Evolutionary conservation across 1,140 invertebrate genomes (phyloP).

Genomic region (Meloidogyne chitwoodi): DNA sequence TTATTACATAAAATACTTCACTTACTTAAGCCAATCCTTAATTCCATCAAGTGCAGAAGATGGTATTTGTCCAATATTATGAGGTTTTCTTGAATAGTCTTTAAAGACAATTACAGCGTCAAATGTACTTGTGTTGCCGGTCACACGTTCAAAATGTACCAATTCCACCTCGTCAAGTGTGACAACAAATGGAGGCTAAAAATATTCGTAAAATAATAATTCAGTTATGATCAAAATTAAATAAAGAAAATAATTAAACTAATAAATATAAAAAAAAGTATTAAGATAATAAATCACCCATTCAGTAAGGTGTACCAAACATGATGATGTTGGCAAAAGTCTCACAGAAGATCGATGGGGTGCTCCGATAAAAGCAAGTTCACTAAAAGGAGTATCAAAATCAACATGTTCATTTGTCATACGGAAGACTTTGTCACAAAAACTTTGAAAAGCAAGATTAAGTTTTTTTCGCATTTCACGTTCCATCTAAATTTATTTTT

Average conservation of each 20-base stretch:
- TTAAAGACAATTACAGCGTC: constrained; percentile 99
- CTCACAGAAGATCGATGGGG: constrained; percentile 91
- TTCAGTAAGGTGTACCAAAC: constrained; percentile 92
- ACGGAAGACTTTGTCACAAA: constrained; percentile 92
- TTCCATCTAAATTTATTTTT: constrained; percentile 69
- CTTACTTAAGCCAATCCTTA: constrained; percentile 95
- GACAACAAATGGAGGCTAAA: constrained; percentile 90
- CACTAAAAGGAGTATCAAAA: constrained; percentile 96
- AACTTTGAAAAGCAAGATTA: constrained; percentile 94
- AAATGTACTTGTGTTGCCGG: constrained; percentile 97
- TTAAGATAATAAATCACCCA: constrained; percentile 68
- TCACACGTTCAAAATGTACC: constrained; percentile 96
- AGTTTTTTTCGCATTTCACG: constrained; percentile 89
- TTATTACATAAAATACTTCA: too few relatives aligned
- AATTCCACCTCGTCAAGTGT: constrained; percentile 93
- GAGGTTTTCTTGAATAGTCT: constrained; percentile 86
- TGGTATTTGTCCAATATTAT: constrained; percentile 94
- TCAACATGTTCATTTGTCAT: constrained; percentile 95
- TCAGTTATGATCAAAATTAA: too few relatives aligned
- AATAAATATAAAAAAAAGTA: neutral
- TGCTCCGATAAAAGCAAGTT: constrained; percentile 94
- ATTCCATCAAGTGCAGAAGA: constrained; percentile 98
- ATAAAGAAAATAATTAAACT: constrained; percentile 19
- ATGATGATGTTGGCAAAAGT: constrained; percentile 91
- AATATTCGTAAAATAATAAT: too few relatives aligned